Conservation (phyloP, 2,888 invertebrate species). For the Ceriagrion tenellum region DNA sequence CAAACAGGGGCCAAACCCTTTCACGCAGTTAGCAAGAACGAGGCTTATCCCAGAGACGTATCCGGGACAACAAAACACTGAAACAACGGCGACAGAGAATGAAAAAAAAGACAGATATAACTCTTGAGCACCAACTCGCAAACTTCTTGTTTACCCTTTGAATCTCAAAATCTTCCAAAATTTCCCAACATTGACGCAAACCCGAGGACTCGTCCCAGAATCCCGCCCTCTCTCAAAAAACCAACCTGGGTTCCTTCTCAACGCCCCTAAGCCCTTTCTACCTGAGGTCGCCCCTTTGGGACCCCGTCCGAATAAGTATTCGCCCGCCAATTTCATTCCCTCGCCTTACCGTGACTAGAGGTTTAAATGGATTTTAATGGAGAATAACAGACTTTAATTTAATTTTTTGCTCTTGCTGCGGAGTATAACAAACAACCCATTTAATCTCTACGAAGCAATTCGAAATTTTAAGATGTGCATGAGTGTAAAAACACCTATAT, state of each 20-base stretch:
- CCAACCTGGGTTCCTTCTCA: no score
- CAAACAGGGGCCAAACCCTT: background rate
- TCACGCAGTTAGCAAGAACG: constrained; percentile 9
- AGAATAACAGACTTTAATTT: no score
- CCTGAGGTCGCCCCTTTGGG: background rate
- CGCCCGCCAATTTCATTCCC: background rate
- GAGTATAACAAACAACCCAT: no score
- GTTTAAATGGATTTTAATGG: no score
- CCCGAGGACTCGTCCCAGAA: background rate
- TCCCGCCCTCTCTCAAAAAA: background rate
- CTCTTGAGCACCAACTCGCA: background rate
- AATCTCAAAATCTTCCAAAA: constrained; percentile 63
- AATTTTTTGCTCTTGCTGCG: no score
- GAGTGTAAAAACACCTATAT: no score
- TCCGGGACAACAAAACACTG: constrained; percentile 20
- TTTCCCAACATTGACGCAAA: background rate
- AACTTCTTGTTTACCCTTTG: constrained; percentile 64
- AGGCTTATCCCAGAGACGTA: constrained; percentile 46
- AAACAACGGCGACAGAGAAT: constrained; percentile 37
- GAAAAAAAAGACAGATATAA: constrained; percentile 3
- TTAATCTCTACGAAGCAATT: no score
- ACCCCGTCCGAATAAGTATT: background rate
- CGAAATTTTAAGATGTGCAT: no score
- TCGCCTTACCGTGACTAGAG: background rate
- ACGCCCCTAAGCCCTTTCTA: background rate